Percentiles rank a stretch among this genome's conserved stretches.
phyloP scores from a whole-genome alignment of 2,113 vertebrate genomes.

The Aspidoscelis tigris region DNA sequence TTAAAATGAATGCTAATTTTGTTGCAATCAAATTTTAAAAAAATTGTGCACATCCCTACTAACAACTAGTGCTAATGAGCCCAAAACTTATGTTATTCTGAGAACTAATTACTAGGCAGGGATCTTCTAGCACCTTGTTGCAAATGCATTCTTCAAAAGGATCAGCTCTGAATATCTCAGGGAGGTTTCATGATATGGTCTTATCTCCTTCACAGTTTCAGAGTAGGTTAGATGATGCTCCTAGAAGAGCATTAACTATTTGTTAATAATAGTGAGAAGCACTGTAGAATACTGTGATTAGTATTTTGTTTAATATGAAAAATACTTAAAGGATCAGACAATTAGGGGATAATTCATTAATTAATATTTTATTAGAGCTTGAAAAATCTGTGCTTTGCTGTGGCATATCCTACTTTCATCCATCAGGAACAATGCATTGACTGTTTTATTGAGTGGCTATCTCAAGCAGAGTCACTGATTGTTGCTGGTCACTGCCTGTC shows the following conservation, averaged over 20 bases:
- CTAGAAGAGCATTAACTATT: neutral
- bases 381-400: neutral
- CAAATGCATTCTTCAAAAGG: too few relatives aligned
- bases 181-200: neutral
- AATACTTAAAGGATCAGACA: neutral
- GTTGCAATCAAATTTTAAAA: too few relatives aligned
- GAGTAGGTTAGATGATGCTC: neutral
- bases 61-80: too few relatives aligned
- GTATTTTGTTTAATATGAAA: neutral
- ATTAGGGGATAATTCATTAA: rapidly evolving
- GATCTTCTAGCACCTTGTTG: too few relatives aligned
- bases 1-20: too few relatives aligned
- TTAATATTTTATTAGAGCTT: neutral
- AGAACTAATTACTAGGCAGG: too few relatives aligned
- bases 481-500: constrained; percentile 16
- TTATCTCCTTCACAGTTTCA: neutral
- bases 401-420: rapidly evolving
- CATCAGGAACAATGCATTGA: rapidly evolving
- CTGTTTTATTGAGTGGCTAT: rapidly evolving
- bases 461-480: constrained; percentile 12
- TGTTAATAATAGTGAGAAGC: neutral
- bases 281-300: too few relatives aligned
- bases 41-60: too few relatives aligned
- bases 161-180: neutral
- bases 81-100: neutral